Evolutionary conservation across 2,797 vertebrate species (phyloP).

Genomic region (Enteromius paludinosus): DNA sequence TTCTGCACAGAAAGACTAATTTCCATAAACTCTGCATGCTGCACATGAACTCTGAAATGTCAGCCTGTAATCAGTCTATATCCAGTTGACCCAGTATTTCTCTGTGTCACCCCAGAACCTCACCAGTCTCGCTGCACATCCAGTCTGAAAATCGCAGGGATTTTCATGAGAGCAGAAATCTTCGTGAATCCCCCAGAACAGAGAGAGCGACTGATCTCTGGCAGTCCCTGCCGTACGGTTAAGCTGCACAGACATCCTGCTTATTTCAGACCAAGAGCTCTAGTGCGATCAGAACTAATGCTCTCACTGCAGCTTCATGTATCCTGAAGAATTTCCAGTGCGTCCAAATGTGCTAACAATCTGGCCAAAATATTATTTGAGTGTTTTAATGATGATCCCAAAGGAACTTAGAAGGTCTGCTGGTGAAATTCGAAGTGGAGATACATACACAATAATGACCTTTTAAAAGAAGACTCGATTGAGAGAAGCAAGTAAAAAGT

Average conservation of each 20-base stretch:
- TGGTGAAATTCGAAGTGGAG: neutral
- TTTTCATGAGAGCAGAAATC: neutral
- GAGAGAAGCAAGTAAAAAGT: neutral
- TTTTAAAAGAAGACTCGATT: neutral
- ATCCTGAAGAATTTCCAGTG: neutral
- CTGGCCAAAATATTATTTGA: neutral
- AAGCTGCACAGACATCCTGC: conserved; percentile 2
- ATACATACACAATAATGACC: neutral
- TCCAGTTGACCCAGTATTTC: conserved; percentile 24
- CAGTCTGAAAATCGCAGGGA: conserved; percentile 5
- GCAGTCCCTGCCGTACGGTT: neutral
- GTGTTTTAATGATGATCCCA: neutral
- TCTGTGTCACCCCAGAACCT: conserved; percentile 4
- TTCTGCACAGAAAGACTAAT: conserved; percentile 42
- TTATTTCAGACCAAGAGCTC: conserved; percentile 18
- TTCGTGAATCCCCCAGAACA: neutral
- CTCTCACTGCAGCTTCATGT: neutral
- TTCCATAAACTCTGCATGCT: conserved; percentile 58
- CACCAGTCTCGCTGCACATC: neutral
- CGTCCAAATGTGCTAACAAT: neutral
- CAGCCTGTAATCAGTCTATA: conserved; percentile 60
- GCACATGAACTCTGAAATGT: conserved; percentile 57
- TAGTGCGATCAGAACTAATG: conserved; percentile 22
- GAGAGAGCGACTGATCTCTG: conserved; percentile 3
- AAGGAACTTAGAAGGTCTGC: neutral